A percentile compares a stretch with the other conserved stretches of the same genome.
phyloP scores from a whole-genome alignment of 2,113 vertebrate genomes.

The Nothoprocta perdicaria region DNA sequence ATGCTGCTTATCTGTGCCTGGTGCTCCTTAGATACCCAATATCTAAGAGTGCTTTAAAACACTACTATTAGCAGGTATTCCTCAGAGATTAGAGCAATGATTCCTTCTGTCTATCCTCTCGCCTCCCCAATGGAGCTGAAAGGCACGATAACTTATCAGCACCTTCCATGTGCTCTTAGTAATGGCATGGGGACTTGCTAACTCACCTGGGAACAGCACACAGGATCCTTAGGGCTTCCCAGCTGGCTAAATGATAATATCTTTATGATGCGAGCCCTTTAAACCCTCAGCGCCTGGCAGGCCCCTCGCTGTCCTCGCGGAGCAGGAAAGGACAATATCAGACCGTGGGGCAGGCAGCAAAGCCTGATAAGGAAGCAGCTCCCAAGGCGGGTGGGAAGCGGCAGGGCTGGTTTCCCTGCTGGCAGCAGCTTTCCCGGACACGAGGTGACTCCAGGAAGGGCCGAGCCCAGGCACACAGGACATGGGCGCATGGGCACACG shows the following conservation, averaged over 20 bases:
- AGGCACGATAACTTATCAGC: neutral
- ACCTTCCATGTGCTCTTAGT: neutral
- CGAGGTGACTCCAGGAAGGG: neutral
- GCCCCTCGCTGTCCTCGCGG: neutral
- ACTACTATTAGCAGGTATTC: neutral
- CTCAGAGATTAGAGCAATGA: neutral
- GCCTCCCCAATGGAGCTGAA: neutral
- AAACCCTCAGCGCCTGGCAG: neutral
- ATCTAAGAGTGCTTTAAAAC: neutral
- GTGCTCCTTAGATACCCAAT: neutral
- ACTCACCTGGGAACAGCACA: neutral
- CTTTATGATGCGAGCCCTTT: slow-evolving; percentile 19
- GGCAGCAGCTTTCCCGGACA: neutral
- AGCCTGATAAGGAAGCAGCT: accelerated
- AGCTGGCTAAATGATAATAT: neutral
- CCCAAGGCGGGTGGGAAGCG: neutral
- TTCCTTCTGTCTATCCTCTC: neutral
- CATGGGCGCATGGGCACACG: no score
- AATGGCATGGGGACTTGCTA: neutral
- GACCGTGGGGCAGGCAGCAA: neutral
- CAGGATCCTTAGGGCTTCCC: neutral
- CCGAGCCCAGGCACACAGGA: neutral
- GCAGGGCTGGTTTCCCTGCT: accelerated
- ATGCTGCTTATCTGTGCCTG: slow-evolving; percentile 36
- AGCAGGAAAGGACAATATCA: neutral